These are phyloP conservation scores for Pangasius krempfi DNA, from an alignment of 2,797 vertebrate species.

Conservation along the genomic window DNA sequence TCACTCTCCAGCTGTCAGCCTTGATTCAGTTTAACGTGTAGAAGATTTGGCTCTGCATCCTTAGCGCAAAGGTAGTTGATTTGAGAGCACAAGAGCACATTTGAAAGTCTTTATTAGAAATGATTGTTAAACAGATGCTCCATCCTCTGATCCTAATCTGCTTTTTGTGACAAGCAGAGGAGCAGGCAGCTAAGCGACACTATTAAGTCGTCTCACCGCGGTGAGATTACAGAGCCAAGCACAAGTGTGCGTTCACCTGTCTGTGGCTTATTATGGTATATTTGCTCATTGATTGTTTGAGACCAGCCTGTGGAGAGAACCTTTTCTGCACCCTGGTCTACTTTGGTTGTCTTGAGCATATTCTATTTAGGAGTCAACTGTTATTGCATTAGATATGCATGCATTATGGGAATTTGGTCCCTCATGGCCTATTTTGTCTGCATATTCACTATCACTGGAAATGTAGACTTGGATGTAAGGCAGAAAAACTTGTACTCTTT, in stretches of 20 bases:
- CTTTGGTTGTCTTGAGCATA: background rate
- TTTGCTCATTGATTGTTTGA: background rate
- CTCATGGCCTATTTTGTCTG: background rate
- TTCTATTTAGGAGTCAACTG: background rate
- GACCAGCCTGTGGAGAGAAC: background rate
- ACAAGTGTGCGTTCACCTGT: background rate
- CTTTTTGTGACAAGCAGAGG: slow-evolving; percentile 76
- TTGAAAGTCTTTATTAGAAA: slow-evolving; percentile 80
- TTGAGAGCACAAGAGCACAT: slow-evolving; percentile 61
- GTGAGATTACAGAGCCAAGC: slow-evolving; percentile 68
- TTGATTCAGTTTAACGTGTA: slow-evolving; percentile 42
- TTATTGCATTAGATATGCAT: background rate
- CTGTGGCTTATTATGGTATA: no score
- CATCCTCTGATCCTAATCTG: slow-evolving; percentile 78
- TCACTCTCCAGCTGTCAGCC: slow-evolving; percentile 45
- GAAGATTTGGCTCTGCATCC: slow-evolving; percentile 33
- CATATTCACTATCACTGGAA: background rate
- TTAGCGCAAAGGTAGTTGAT: slow-evolving; percentile 5
- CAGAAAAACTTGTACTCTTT: background rate
- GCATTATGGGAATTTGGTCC: background rate
- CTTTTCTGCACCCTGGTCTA: background rate
- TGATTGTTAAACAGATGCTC: slow-evolving; percentile 72
- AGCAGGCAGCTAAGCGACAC: slow-evolving; percentile 72
- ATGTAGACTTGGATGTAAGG: background rate
- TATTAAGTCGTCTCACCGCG: slow-evolving; percentile 76